A percentile compares a stretch with the other conserved stretches of the same genome.
These are phyloP conservation scores for Mimachlamys varia DNA, from an alignment of 2,888 invertebrate genomes.

Conservation along the genomic window DNA sequence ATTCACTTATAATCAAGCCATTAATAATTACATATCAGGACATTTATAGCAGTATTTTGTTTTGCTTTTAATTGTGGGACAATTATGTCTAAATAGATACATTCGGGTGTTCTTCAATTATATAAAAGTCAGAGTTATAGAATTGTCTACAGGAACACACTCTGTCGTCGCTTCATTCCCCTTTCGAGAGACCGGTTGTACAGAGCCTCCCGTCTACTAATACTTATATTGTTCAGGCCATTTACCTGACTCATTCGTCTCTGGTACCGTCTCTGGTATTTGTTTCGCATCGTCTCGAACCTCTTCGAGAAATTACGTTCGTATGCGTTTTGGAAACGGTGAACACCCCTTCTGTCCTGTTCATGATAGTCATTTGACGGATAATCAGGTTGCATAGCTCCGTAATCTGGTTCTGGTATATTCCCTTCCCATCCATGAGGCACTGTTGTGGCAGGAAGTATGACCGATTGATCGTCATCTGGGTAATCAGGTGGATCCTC, in stretches of 20 bases:
- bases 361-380: neutral
- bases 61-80: no score
- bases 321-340: slow-evolving; percentile 15
- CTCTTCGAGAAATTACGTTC: slow-evolving; percentile 41
- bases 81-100: no score
- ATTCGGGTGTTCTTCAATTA: no score
- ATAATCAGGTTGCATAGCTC: neutral
- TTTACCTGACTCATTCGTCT: neutral
- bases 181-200: neutral
- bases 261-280: slow-evolving; percentile 11
- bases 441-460: neutral
- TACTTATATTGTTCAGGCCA: neutral
- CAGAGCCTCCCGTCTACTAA: neutral
- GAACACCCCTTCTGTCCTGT: neutral
- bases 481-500: slow-evolving; percentile 34
- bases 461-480: neutral
- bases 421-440: neutral
- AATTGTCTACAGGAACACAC: neutral
- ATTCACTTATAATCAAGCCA: no score
- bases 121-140: no score
- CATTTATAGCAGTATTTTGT: no score
- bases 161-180: neutral
- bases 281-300: slow-evolving; percentile 42
- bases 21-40: no score
- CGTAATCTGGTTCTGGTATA: slow-evolving; percentile 19